Conservation (phyloP, 2,888 invertebrate species). For the Atrina japonica region DNA sequence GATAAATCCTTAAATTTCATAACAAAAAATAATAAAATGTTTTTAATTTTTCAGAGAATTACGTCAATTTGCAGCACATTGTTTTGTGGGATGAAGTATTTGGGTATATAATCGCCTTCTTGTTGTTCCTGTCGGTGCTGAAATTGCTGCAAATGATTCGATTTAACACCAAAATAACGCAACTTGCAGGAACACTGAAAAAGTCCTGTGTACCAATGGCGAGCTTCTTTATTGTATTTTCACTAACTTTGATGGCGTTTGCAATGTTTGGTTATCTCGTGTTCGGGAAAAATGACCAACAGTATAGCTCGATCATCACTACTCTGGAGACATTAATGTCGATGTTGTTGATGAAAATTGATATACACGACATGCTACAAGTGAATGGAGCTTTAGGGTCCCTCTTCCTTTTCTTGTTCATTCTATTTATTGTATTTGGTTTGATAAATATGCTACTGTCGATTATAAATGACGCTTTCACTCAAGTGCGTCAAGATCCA, state of each 20-base stretch:
- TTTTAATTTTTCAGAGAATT: no score
- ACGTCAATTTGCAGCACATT: constrained; percentile 59
- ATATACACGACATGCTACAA: constrained; percentile 58
- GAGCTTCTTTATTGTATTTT: constrained; percentile 77
- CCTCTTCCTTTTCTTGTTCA: constrained; percentile 62
- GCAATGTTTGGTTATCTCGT: constrained; percentile 64
- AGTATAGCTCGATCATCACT: constrained; percentile 61
- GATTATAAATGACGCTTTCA: constrained; percentile 72
- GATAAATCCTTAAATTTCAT: no score
- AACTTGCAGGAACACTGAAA: constrained; percentile 72
- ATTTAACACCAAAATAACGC: constrained; percentile 77
- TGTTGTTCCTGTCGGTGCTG: constrained; percentile 79
- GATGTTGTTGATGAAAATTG: constrained; percentile 72
- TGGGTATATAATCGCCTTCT: constrained; percentile 77
- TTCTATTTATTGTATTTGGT: constrained; percentile 65
- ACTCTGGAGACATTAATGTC: constrained; percentile 74
- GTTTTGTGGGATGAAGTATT: constrained; percentile 61
- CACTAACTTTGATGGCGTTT: constrained; percentile 73
- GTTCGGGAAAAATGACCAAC: constrained; percentile 53
- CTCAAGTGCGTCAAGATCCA: constrained; percentile 61
- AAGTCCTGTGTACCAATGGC: constrained; percentile 70
- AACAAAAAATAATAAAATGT: no score
- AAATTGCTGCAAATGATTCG: constrained; percentile 79
- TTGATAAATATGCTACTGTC: constrained; percentile 74
- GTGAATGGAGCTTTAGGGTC: constrained; percentile 59